A percentile compares a stretch with the other conserved stretches of the same genome.
Evolutionary conservation across 2,113 vertebrate species (phyloP).

Genomic region (Cyprinus carpio): DNA sequence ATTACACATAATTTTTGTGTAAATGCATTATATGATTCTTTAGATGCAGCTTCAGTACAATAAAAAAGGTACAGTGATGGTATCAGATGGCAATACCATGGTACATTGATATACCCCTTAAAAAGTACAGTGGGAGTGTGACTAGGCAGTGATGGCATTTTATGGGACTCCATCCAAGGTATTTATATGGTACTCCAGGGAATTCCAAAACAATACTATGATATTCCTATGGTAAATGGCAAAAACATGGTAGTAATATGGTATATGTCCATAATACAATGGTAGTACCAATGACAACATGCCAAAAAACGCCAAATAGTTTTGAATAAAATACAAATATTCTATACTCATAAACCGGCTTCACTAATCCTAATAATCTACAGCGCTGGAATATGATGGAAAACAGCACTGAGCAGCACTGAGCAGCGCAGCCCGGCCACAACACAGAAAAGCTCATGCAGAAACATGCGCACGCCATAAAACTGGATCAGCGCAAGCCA

Average conservation of each 20-base stretch:
- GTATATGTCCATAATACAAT: not conserved
- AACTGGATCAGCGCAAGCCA: constrained; percentile 15
- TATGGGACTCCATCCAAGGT: not conserved
- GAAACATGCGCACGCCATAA: constrained; percentile 17
- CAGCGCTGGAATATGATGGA: not conserved
- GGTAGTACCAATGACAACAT: not conserved
- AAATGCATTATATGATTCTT: not conserved
- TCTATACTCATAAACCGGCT: not conserved
- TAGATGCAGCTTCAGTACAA: not conserved
- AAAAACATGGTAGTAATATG: not conserved
- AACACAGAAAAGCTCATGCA: constrained; percentile 17
- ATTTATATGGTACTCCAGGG: not conserved
- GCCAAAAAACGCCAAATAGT: not conserved
- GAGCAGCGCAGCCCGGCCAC: constrained; percentile 7
- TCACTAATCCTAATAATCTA: not conserved
- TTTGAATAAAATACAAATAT: not conserved
- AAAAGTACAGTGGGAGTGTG: too few species aligned
- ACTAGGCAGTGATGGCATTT: not conserved
- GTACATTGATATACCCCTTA: too few species aligned
- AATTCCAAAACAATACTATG: not conserved
- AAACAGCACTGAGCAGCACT: not conserved
- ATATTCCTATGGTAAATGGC: not conserved
- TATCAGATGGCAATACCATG: too few species aligned
- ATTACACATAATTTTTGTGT: not conserved
- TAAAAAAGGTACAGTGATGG: too few species aligned